Base-by-base conservation (phyloP, 2,797 vertebrate species). In the Holocentrus rufus region DNA sequence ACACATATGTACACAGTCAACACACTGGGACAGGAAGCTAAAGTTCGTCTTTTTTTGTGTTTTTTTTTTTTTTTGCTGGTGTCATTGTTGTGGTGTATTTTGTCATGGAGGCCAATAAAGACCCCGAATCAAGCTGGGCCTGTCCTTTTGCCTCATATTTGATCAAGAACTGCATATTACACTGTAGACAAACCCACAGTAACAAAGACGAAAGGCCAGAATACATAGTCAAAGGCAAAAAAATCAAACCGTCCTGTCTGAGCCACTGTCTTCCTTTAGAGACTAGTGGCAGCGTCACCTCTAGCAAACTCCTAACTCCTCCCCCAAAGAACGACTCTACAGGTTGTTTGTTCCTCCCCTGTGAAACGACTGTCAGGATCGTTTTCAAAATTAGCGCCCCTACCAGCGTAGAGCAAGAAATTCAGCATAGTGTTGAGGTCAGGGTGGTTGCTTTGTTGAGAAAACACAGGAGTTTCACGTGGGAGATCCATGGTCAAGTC, bases 1-100 rank as follows among this genome's bases (percentile, higher is more conserved):
- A 80, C 56, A 36, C n/a, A 14, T 89, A 87, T 89, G 79, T 88
- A 89, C 85, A 90, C 42, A 58, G 61, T 69, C 65, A 49, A 69
- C 84, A 81, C 69, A 25, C 57, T 49, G 87, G 85, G 86, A 90
- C 88, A 84, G 85, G 4, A 25, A 89, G 86, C 85, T 84, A 79
- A 80, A 86, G 82, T 73, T 34, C 22, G 44, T 17, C 59, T n/a
- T n/a, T n/a, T n/a, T n/a, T n/a, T n/a, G n/a, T n/a, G n/a, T n/a
- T n/a, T n/a, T n/a, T n/a, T n/a, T n/a, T n/a, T 56, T 13, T 17
- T 65, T 63, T 74, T 88, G 86, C 87, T 88, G 87, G 80, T 88
- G 87, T 83, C 4, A 15, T 79, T 63, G 18, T 69, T 46, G 69
- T 72, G 25, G 60, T 63, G 1, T 27, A 70, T 18, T 62, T 0